phyloP scores from a whole-genome alignment of 1,140 invertebrate genomes.

The Drosophila asahinai region DNA sequence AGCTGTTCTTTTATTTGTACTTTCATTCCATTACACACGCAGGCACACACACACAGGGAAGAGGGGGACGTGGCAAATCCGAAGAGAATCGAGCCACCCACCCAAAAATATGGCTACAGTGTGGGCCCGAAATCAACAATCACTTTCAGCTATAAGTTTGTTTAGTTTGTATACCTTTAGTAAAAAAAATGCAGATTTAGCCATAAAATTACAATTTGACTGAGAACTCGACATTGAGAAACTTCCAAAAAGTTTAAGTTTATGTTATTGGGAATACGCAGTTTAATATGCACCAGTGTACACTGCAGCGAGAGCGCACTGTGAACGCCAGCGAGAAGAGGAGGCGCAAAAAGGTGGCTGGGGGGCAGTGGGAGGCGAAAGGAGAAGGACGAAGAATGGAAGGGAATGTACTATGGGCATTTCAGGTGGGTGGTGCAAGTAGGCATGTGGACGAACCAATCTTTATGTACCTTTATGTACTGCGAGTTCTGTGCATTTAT shows the following conservation, averaged over 20 bases:
- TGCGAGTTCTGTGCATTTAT: constrained; percentile 24
- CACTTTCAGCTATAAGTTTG: background rate
- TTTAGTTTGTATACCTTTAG: too few relatives aligned
- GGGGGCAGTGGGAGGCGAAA: constrained; percentile 13
- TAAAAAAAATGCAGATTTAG: too few relatives aligned
- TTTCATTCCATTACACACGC: constrained; percentile 44
- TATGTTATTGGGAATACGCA: too few relatives aligned
- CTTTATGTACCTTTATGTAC: constrained; percentile 26
- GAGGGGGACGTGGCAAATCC: constrained; percentile 20
- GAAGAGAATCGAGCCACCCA: constrained; percentile 17
- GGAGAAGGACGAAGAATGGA: constrained; percentile 9
- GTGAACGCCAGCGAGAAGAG: constrained; percentile 4
- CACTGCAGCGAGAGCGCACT: background rate
- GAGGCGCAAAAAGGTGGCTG: background rate
- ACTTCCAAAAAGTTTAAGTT: too few relatives aligned
- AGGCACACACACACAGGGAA: background rate
- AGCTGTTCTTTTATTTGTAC: constrained; percentile 36
- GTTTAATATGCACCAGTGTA: too few relatives aligned
- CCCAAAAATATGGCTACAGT: constrained; percentile 20
- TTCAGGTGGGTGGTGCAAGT: constrained; percentile 30
- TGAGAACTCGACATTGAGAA: too few relatives aligned
- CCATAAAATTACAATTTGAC: too few relatives aligned
- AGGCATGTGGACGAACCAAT: constrained; percentile 10
- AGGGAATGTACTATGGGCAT: constrained; percentile 12
- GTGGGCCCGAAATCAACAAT: background rate